Percentiles rank a stretch among this genome's conserved stretches.
Evolutionary conservation across 2,888 invertebrate genomes (phyloP).

Genomic region (Dynastes hyllus): DNA sequence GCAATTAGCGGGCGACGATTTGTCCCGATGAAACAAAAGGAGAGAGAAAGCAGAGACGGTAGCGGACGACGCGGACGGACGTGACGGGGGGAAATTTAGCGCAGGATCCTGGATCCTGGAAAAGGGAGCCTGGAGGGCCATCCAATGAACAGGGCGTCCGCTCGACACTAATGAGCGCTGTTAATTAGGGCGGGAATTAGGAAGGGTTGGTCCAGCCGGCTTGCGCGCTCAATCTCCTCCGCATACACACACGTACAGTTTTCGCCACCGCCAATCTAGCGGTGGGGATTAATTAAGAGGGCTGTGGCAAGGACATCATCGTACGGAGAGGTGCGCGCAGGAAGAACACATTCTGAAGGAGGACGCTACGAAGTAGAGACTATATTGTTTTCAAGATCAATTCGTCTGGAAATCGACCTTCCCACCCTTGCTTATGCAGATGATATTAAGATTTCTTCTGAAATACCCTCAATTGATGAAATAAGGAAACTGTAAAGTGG

Average conservation of each 20-base stretch:
- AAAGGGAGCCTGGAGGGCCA: constrained; percentile 33
- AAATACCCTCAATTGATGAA: no score
- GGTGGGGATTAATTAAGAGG: constrained; percentile 69
- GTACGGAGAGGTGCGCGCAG: constrained; percentile 50
- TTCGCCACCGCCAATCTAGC: constrained; percentile 65
- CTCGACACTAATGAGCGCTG: constrained; percentile 64
- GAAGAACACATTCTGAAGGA: not conserved
- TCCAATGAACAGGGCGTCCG: constrained; percentile 46
- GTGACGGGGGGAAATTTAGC: constrained; percentile 40
- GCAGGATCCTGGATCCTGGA: constrained; percentile 40
- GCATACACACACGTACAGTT: constrained; percentile 67
- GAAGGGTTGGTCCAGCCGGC: constrained; percentile 69
- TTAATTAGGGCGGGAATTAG: constrained; percentile 69
- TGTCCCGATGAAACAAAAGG: constrained; percentile 38
- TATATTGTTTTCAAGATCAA: no score
- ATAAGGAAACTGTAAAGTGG: no score
- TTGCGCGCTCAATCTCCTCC: constrained; percentile 67
- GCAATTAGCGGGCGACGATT: constrained; percentile 41
- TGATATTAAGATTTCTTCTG: no score
- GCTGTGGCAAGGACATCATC: constrained; percentile 59
- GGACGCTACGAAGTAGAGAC: not conserved
- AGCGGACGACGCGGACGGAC: not conserved
- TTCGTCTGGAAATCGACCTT: no score
- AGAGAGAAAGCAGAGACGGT: constrained; percentile 3
- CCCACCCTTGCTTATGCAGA: no score